Percentiles rank a stretch among this genome's conserved stretches.
Conservation (phyloP, 2,888 invertebrate species). For the Balanococcus diminutus region DNA sequence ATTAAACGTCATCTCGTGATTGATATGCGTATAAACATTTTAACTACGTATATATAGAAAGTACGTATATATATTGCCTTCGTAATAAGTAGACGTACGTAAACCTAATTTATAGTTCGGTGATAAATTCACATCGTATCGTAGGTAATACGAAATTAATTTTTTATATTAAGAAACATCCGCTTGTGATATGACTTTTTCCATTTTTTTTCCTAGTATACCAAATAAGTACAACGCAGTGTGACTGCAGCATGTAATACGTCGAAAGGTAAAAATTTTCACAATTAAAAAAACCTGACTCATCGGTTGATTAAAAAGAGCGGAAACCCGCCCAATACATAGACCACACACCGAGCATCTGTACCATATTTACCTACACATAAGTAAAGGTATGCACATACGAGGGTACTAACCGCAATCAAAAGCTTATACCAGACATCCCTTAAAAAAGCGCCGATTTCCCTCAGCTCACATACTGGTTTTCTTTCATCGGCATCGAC, state of each 20-base stretch:
- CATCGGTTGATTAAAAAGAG: slow-evolving; percentile 1
- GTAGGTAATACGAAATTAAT: background rate
- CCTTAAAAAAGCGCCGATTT: background rate
- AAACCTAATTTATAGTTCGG: background rate
- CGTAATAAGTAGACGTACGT: too few species aligned
- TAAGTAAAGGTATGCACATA: background rate
- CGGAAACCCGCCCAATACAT: background rate
- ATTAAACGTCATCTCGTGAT: slow-evolving; percentile 2
- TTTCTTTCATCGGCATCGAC: too few species aligned
- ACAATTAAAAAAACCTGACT: background rate
- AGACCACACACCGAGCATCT: background rate
- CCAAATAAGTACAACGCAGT: background rate
- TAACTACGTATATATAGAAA: background rate
- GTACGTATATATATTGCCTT: too few species aligned
- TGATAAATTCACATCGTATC: background rate
- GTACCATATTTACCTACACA: background rate
- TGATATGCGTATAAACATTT: slow-evolving; percentile 27
- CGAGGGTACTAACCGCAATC: background rate
- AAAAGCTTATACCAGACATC: background rate
- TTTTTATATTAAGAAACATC: background rate
- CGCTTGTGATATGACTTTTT: background rate
- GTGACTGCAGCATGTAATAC: too few species aligned
- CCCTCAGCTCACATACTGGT: background rate
- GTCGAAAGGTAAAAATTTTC: background rate
- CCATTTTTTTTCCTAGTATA: background rate